A percentile compares a stretch with the other conserved stretches of the same genome.
Evolutionary conservation across 2,797 vertebrate genomes (phyloP).

Genomic region (Sebastes diploproa): DNA sequence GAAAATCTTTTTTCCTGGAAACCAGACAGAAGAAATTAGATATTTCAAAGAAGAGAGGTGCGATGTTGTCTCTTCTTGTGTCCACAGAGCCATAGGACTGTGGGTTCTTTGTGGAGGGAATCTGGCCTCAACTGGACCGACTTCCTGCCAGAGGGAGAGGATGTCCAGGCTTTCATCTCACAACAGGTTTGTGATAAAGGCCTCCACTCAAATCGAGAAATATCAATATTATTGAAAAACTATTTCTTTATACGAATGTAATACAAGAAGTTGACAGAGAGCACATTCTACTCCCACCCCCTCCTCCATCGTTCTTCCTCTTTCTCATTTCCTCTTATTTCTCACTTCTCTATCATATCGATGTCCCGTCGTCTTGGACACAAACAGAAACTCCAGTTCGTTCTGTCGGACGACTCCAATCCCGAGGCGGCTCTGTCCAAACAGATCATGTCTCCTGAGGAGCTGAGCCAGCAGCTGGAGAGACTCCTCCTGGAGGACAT

Average conservation of each 20-base stretch:
- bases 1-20: too few species aligned
- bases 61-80: constrained; percentile 8
- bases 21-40: neutral
- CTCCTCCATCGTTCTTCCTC: too few species aligned
- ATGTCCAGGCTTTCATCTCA: constrained; percentile 90
- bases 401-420: constrained; percentile 66
- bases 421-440: constrained; percentile 48
- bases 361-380: neutral
- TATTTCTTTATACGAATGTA: neutral
- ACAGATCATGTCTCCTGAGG: constrained; percentile 82
- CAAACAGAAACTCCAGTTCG: constrained; percentile 93
- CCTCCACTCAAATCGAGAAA: neutral
- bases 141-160: constrained; percentile 90
- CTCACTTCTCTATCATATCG: neutral
- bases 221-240: neutral
- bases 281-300: neutral
- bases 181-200: constrained; percentile 84
- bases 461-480: constrained; percentile 90
- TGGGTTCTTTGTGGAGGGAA: constrained; percentile 93
- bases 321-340: neutral
- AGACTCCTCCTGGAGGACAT: constrained; percentile 93
- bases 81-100: constrained; percentile 96
- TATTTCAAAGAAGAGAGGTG: neutral
- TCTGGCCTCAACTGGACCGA: constrained; percentile 91
- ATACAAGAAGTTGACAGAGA: neutral